These are phyloP conservation scores for Xiphias gladius DNA, from an alignment of 2,113 vertebrate species.

Conservation along the genomic window DNA sequence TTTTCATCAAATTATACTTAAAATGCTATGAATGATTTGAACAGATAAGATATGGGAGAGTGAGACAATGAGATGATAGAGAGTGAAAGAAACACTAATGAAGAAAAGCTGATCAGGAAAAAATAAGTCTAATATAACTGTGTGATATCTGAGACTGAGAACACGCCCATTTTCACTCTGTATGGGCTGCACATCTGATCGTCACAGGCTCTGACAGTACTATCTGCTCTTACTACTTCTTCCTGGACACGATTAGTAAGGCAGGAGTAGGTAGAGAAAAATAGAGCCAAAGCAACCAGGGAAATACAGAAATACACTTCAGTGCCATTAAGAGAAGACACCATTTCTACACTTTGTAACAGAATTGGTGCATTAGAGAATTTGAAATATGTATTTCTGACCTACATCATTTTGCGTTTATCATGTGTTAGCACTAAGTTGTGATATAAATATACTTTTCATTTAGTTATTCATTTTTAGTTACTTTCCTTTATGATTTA, in stretches of 20 bases:
- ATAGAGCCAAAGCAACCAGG: not conserved
- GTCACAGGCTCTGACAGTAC: constrained; percentile 24
- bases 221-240: constrained; percentile 21
- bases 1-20: not conserved
- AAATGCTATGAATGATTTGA: not conserved
- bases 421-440: not conserved
- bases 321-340: not conserved
- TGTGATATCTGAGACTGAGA: constrained; percentile 26
- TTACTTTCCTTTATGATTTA: not conserved
- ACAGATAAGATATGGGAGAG: not conserved
- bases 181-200: constrained; percentile 28
- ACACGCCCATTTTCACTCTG: constrained; percentile 15
- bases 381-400: not conserved
- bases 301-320: not conserved
- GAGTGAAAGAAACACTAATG: not conserved
- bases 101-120: not conserved
- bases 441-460: not conserved
- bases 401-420: not conserved
- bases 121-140: not conserved
- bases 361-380: not conserved
- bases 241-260: constrained; percentile 18
- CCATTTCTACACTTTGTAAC: not conserved
- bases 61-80: not conserved
- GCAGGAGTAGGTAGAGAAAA: constrained; percentile 4
- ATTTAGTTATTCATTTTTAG: not conserved